These are phyloP conservation scores for Naja naja DNA, from an alignment of 2,113 vertebrate genomes.

Conservation along the genomic window DNA sequence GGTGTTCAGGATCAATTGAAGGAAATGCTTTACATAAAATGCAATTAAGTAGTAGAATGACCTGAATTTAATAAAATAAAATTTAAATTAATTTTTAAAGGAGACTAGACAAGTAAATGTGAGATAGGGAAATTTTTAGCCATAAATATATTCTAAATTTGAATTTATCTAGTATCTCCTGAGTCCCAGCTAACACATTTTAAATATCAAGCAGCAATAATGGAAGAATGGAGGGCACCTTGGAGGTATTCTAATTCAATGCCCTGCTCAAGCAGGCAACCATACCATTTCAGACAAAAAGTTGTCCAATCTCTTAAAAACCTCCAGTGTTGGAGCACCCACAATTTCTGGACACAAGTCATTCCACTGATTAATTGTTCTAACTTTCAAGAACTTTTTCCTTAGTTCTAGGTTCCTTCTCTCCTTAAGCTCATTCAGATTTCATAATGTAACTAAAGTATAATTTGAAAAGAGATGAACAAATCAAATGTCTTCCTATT, in stretches of 20 bases:
- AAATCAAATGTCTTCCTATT: neutral
- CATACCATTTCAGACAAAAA: no score
- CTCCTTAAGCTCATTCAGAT: neutral
- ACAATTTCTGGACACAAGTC: no score
- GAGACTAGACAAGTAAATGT: neutral
- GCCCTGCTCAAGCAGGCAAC: no score
- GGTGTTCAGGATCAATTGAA: neutral
- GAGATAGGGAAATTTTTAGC: neutral
- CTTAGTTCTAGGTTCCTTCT: no score
- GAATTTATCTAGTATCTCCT: neutral
- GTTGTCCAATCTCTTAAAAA: no score
- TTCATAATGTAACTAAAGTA: neutral
- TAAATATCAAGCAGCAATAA: neutral
- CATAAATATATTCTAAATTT: neutral
- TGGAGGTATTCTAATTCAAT: no score
- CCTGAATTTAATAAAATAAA: neutral
- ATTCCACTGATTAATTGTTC: no score
- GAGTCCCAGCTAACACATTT: neutral
- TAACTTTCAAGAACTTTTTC: no score
- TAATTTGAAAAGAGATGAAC: neutral
- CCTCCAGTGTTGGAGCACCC: no score
- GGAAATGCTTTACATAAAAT: neutral
- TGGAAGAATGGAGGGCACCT: neutral
- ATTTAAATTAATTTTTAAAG: neutral
- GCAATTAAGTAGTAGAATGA: neutral